These are phyloP conservation scores for Microcebus murinus DNA, from an alignment of 2,113 vertebrate species.

Conservation along the genomic window DNA sequence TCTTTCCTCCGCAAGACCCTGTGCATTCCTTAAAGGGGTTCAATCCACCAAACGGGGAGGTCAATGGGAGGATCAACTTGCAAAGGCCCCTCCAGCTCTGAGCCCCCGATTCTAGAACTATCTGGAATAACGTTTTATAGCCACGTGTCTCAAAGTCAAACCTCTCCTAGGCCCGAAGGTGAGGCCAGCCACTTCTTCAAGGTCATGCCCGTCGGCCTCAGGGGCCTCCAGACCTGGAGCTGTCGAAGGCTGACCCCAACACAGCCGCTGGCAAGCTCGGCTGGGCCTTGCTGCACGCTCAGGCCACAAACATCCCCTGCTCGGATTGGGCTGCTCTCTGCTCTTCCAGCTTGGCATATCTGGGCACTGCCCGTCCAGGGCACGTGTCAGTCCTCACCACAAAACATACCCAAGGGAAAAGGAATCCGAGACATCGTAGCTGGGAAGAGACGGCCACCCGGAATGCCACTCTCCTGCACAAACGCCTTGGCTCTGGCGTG, in stretches of 20 bases:
- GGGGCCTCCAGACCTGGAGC: neutral
- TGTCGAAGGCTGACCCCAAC: neutral
- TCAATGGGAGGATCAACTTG: accelerated
- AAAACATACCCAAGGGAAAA: neutral
- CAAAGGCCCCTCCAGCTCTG: neutral
- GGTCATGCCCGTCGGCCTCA: accelerated
- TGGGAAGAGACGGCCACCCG: too few relatives aligned
- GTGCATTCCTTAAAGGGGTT: too few relatives aligned
- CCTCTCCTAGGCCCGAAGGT: neutral
- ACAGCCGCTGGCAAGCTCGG: neutral
- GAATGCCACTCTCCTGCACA: neutral
- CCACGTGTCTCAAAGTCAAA: neutral
- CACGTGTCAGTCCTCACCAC: neutral
- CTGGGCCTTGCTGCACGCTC: neutral
- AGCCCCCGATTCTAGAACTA: neutral
- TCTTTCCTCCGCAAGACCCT: neutral
- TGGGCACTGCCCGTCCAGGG: neutral
- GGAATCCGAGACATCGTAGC: neutral
- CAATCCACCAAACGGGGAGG: neutral
- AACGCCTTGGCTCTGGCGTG: accelerated
- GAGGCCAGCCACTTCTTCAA: neutral
- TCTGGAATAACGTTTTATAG: neutral
- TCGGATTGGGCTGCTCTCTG: neutral
- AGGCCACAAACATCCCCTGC: neutral
- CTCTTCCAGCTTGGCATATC: neutral